A percentile compares a stretch with the other conserved stretches of the same genome.
Conservation (phyloP, 2,888 invertebrate species). For the Rhorus exstirpatorius region DNA sequence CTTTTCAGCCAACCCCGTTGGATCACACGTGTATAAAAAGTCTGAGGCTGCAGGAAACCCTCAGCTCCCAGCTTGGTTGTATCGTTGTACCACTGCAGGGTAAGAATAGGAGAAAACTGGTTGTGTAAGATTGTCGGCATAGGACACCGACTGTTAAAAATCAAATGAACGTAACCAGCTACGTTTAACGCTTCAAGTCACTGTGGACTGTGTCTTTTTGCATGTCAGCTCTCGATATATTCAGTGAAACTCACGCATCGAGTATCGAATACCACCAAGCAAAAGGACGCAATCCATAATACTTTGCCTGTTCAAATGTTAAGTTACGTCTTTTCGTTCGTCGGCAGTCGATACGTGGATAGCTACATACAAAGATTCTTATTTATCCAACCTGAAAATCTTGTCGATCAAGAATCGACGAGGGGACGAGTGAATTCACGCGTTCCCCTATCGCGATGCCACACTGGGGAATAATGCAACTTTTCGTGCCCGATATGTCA, state of each 20-base stretch:
- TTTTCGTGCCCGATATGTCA: not conserved
- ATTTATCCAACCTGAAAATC: slow-evolving; percentile 56
- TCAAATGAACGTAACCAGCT: not conserved
- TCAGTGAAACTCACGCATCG: slow-evolving; percentile 1
- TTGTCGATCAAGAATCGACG: slow-evolving; percentile 25
- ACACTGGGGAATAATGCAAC: slow-evolving; percentile 1
- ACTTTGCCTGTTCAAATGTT: not conserved
- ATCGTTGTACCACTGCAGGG: slow-evolving; percentile 22
- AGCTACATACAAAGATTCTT: slow-evolving; percentile 1
- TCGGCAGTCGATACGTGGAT: not conserved
- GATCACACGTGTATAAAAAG: slow-evolving; percentile 36
- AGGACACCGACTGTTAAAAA: not conserved
- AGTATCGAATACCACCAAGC: not conserved
- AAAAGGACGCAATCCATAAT: not conserved
- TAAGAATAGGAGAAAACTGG: slow-evolving; percentile 45
- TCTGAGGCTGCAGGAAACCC: slow-evolving; percentile 32
- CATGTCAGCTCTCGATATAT: not conserved
- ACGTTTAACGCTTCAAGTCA: not conserved
- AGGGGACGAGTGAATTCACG: slow-evolving; percentile 27
- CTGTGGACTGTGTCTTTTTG: not conserved
- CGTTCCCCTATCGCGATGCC: slow-evolving; percentile 14
- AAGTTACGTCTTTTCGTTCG: not conserved
- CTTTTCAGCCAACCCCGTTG: slow-evolving; percentile 53
- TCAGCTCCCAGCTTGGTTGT: slow-evolving; percentile 16
- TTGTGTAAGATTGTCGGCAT: not conserved